Conservation (phyloP, 2,888 invertebrate species). For the Pyrrhosoma nymphula region DNA sequence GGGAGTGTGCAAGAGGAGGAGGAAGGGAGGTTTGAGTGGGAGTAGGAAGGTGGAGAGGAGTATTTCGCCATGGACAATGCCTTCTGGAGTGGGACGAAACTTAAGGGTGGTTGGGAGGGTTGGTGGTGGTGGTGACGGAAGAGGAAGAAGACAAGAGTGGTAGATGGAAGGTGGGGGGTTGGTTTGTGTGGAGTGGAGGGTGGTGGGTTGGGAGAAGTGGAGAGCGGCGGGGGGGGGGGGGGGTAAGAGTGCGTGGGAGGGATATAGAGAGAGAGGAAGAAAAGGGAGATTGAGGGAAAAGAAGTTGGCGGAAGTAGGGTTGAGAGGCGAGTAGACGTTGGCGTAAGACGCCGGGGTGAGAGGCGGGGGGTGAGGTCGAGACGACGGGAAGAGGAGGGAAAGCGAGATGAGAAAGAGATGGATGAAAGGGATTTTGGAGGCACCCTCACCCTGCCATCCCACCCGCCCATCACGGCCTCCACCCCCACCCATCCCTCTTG, state of each 20-base stretch:
- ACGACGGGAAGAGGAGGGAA: not conserved
- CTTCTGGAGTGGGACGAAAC: not conserved
- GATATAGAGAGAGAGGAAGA: too few relatives aligned
- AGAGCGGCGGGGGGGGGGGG: too few relatives aligned
- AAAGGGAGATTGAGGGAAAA: too few relatives aligned
- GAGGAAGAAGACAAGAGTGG: not conserved
- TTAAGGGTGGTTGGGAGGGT: not conserved
- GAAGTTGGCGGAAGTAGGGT: not conserved
- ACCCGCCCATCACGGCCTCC: not conserved
- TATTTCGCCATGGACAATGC: constrained; percentile 1
- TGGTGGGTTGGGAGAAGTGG: not conserved
- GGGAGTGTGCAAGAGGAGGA: not conserved
- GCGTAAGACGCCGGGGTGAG: not conserved
- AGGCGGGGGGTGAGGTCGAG: not conserved
- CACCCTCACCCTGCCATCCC: not conserved
- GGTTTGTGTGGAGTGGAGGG: not conserved
- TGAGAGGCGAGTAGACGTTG: not conserved
- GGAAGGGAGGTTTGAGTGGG: not conserved
- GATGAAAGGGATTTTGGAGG: not conserved
- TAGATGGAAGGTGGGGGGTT: not conserved
- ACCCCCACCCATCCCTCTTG: not conserved
- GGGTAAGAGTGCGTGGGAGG: too few relatives aligned
- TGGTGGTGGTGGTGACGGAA: not conserved
- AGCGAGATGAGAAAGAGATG: constrained; percentile 7
- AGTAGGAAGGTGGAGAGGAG: not conserved